Percentiles rank a stretch among this genome's conserved stretches.
phyloP scores from a whole-genome alignment of 2,888 invertebrate genomes.

The Eumerus sabulonum region DNA sequence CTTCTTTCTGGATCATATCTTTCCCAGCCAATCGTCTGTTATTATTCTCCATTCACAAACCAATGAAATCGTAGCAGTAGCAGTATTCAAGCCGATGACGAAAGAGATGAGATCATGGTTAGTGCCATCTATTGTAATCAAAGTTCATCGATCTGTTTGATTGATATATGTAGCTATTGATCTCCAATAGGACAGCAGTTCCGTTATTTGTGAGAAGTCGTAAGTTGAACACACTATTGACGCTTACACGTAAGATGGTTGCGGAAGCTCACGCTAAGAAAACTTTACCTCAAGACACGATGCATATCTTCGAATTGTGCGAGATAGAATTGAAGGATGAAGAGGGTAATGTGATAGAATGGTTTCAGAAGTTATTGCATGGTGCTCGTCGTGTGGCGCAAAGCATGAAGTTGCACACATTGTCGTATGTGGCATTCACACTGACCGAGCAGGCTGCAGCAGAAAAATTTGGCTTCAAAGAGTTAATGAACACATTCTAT shows the following conservation, averaged over 20 bases:
- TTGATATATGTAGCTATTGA: background rate
- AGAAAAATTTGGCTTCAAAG: background rate
- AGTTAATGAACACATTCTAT: constrained; percentile 20
- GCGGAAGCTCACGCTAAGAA: background rate
- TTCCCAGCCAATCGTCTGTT: constrained; percentile 2
- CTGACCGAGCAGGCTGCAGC: constrained; percentile 21
- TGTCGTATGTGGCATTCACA: constrained; percentile 23
- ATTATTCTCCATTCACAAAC: background rate
- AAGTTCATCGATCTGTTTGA: background rate
- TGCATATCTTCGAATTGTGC: constrained; percentile 37
- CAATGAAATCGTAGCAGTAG: constrained; percentile 17
- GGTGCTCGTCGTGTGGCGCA: constrained; percentile 34
- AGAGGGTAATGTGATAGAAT: background rate
- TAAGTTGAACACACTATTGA: constrained; percentile 7
- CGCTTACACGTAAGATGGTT: constrained; percentile 16
- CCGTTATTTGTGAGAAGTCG: constrained; percentile 14
- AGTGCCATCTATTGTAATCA: background rate
- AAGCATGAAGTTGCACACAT: constrained; percentile 15
- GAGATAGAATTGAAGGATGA: background rate
- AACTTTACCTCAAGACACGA: background rate
- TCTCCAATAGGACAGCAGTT: constrained; percentile 27
- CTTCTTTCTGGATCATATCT: constrained; percentile 25
- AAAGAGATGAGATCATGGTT: constrained; percentile 37
- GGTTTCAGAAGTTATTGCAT: constrained; percentile 17
- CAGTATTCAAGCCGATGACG: constrained; percentile 32